Evolutionary conservation across 92 coral and sea anemone species (phyloP).

Genomic region (Porites evermanni): DNA sequence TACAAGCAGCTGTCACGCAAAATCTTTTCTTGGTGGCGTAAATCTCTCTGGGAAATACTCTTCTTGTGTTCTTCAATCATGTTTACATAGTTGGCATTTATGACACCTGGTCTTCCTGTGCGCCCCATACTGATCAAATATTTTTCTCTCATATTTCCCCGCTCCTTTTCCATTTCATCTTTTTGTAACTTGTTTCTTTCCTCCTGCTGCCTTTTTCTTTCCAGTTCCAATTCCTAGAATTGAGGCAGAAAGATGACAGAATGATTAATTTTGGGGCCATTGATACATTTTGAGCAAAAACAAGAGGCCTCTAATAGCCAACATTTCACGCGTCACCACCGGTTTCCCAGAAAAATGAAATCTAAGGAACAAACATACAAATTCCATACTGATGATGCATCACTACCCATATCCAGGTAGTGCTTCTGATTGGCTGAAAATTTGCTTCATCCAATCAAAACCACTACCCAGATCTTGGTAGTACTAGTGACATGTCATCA

Average conservation of each 20-base stretch:
- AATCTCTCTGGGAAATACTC: constrained; percentile 81
- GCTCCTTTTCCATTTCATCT: constrained; percentile 74
- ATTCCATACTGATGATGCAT: too few relatives aligned
- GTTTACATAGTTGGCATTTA: constrained; percentile 82
- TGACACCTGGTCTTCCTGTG: constrained; percentile 73
- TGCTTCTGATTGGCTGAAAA: too few relatives aligned
- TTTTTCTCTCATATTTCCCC: constrained; percentile 67
- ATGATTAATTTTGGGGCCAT: too few relatives aligned
- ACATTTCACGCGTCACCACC: too few relatives aligned
- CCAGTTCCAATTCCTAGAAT: constrained; percentile 58
- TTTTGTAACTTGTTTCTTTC: constrained; percentile 47
- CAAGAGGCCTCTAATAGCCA: too few relatives aligned
- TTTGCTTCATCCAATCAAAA: too few relatives aligned
- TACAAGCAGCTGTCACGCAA: constrained; percentile 87
- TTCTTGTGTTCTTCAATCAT: constrained; percentile 90
- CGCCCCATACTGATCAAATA: constrained; percentile 93
- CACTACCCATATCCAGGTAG: too few relatives aligned
- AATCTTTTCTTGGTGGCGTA: constrained; percentile 88
- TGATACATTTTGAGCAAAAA: too few relatives aligned
- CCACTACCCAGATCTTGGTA: too few relatives aligned
- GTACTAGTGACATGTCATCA: too few relatives aligned
- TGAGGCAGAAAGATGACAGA: background rate
- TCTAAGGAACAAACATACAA: too few relatives aligned
- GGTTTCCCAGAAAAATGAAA: too few relatives aligned
- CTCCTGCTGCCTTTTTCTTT: constrained; percentile 54